phyloP scores from a whole-genome alignment of 2,113 vertebrate genomes.

The Dicentrarchus labrax region DNA sequence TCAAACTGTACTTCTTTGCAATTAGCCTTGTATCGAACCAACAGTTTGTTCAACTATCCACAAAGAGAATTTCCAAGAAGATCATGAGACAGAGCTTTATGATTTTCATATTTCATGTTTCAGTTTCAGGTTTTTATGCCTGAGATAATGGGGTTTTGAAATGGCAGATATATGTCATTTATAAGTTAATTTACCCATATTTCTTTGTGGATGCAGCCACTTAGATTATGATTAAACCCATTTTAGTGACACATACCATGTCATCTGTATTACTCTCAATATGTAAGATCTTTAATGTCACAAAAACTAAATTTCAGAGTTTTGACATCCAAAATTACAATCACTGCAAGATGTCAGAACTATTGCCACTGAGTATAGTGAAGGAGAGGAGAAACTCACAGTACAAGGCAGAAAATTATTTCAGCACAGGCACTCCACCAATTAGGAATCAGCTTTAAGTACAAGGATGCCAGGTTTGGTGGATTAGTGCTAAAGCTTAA shows the following conservation, averaged over 20 bases:
- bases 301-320: too few relatives aligned
- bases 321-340: background rate
- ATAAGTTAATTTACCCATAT: too few relatives aligned
- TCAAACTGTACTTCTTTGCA: background rate
- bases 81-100: too few relatives aligned
- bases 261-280: background rate
- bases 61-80: background rate
- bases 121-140: too few relatives aligned
- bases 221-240: background rate
- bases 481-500: background rate
- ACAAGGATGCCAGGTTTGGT: background rate
- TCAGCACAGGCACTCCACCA: background rate
- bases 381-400: background rate
- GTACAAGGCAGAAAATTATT: background rate
- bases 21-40: too few relatives aligned
- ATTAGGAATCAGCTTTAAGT: background rate
- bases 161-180: background rate
- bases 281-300: background rate
- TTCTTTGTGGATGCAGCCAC: background rate
- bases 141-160: background rate
- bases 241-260: background rate
- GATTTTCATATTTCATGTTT: too few relatives aligned
- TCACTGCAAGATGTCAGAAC: background rate
- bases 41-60: too few relatives aligned
- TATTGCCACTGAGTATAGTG: background rate